Evolutionary conservation across 2,113 vertebrate species (phyloP).

Genomic region (Nerophis ophidion): DNA sequence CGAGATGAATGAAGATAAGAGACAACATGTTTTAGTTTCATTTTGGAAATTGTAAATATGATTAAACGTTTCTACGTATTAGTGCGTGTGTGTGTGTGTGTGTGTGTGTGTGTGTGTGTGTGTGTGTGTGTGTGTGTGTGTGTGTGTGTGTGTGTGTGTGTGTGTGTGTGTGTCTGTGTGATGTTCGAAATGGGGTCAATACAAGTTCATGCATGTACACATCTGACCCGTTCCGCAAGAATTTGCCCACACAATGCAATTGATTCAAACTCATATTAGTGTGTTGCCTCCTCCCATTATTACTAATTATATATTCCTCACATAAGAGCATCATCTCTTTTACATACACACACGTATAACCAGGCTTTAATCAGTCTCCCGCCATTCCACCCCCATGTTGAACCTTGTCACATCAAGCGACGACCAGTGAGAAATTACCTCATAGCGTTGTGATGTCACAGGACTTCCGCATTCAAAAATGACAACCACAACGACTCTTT

Average conservation of each 20-base stretch:
- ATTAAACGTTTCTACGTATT: not conserved
- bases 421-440: conserved; percentile 17
- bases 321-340: not conserved
- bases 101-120: not conserved
- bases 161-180: not conserved
- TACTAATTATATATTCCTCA: conserved; percentile 5
- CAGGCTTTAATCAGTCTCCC: conserved; percentile 44
- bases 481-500: conserved; percentile 50
- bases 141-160: not conserved
- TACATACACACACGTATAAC: not conserved
- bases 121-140: not conserved
- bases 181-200: not conserved
- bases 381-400: conserved; percentile 53
- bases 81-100: not conserved
- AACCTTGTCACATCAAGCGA: conserved; percentile 31
- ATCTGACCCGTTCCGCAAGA: not conserved
- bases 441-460: conserved; percentile 39
- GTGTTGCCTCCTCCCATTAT: not conserved
- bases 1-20: not conserved
- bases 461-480: conserved; percentile 41
- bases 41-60: conserved; percentile 1
- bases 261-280: conserved; percentile 8
- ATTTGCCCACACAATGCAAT: not conserved
- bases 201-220: conserved; percentile 3
- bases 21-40: not conserved